Evolutionary conservation across 2,888 invertebrate species (phyloP), one percentile per base, ranked within the genome.

Genomic region (Pammene fasciana): DNA sequence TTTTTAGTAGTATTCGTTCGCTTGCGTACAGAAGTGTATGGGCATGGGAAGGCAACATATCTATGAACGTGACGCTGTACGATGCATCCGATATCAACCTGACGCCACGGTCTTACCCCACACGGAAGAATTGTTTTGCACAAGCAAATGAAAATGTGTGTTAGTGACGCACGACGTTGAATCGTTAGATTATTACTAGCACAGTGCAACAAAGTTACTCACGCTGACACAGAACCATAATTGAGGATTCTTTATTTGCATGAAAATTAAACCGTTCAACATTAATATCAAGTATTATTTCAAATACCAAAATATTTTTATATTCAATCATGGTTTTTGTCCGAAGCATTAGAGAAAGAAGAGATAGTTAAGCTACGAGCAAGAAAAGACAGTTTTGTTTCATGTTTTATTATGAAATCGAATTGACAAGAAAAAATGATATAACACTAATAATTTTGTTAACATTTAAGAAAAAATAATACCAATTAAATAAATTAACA

Each of bases 381-480:
- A 90, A 86, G 87, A 85, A 89, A 89, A 90, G 78, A 84, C 87
- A 75, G 67, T 72, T 75, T 79, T 72, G 78, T 87, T 87, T 86
- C 75, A 73, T 81, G 75, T 68, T 79, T 82, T 87, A 86, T 87
- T 87, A 72, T 79, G 84, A 83, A 88, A 83, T 81, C 82, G 86
- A 75, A 84, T 84, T 85, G 83, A 89, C 87, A 89, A 86, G 80
- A 78, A 79, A 79, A 82, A 79, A 76, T 77, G 78, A 79, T 82
- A 81, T 76, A 84, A 84, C 86, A 90, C 89, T 80, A 81, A 72
- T 81, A 88, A 88, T 89, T 89, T 89, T 72, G 70, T 76, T 80
- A 82, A 77, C 79, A 85, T 79, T 83, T 77, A 81, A 82, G 80
- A 81, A 82, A 83, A 85, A 85, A 84, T 77, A 82, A 82, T 78